Evolutionary conservation across 2,113 vertebrate genomes (phyloP), one percentile per base, ranked within the genome.

Genomic region (Lepisosteus osseus): DNA sequence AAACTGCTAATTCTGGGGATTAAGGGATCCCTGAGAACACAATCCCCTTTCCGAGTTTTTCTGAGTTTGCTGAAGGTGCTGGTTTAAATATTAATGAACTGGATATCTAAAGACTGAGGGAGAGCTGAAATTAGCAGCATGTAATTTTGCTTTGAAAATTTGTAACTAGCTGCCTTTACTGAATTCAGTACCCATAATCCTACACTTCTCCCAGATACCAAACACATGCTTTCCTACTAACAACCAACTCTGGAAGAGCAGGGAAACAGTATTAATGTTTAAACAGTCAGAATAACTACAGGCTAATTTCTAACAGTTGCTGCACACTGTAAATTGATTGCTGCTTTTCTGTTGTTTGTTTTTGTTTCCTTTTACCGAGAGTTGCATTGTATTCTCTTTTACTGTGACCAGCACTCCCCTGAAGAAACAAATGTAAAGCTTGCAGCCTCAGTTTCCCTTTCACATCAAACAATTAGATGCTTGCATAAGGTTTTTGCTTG

Each of bases 1-100:
- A 84, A 81, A 84, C 82, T 80, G 76, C 82, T 84, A 82, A 84
- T 84, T 82, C 79, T 74, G 80, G 79, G 82, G 82, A 80, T 84
- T 84, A 82, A 84, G 76, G 78, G 80, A 81, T 82, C 76, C 76
- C 77, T 76, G 79, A 82, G 79, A 81, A 83, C 79, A 83, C 82
- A 81, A 83, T 83, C 82, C 82, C 79, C 79, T 77, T 79, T 76
- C 76, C 70, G 74, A 79, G 76, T 80, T 76, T 84, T 77, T 77
- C 76, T 43, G 72, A 81, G 71, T 76, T 84, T 82, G 74, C 80
- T 77, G 74, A 82, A 82, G 80, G 82, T 82, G 76, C 78, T 67
- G 78, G 66, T 78, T 84, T 77, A 80, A 84, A 84, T 82, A 84
- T 84, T 84, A 82, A 84, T 84, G 82, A 78, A 74, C 67, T 73